These are phyloP conservation scores for Penelope pileata DNA, from an alignment of 2,113 vertebrate species.

Conservation along the genomic window DNA sequence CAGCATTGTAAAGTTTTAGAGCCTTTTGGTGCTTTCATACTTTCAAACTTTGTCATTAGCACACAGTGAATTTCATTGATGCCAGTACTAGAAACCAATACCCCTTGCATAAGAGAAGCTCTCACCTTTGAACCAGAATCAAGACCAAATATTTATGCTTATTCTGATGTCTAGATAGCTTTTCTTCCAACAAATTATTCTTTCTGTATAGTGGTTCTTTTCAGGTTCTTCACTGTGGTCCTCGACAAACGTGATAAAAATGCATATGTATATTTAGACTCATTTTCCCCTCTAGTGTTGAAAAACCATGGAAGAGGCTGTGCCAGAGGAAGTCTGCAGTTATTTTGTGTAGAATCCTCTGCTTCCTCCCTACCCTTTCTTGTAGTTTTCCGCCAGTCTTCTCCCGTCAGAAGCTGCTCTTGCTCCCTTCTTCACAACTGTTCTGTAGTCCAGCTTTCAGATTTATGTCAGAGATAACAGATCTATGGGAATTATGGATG, in stretches of 20 bases:
- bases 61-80: background rate
- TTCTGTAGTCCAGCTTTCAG: background rate
- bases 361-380: accelerated
- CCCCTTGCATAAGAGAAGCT: background rate
- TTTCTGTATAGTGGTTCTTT: background rate
- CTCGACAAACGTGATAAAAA: background rate
- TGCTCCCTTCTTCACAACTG: background rate
- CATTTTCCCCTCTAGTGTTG: accelerated
- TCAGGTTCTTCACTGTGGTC: background rate
- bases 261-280: accelerated
- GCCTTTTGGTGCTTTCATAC: background rate
- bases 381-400: background rate
- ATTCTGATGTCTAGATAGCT: background rate
- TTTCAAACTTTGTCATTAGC: background rate
- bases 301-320: background rate
- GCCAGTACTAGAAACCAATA: background rate
- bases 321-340: background rate
- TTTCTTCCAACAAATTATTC: background rate
- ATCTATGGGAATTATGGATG: background rate
- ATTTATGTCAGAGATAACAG: background rate
- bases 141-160: background rate
- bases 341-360: background rate
- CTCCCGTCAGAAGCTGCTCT: background rate
- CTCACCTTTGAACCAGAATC: background rate
- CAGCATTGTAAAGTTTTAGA: background rate